phyloP scores from a whole-genome alignment of 2,797 vertebrate species.

The Sebastolobus altivelis region DNA sequence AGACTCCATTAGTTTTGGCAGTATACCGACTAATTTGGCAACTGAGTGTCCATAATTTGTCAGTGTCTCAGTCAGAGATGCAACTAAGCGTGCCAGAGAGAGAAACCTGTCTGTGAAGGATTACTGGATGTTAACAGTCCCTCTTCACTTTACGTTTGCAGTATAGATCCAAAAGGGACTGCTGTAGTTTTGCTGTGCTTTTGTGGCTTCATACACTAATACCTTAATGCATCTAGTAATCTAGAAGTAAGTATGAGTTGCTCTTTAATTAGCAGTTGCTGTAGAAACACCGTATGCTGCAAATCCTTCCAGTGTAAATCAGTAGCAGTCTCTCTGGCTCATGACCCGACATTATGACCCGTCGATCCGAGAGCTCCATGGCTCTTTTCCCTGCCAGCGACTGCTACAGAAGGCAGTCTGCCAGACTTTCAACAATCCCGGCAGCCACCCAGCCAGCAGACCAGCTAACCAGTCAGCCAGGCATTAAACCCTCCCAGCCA shows the following conservation, averaged over 20 bases:
- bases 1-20: not conserved
- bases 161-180: not conserved
- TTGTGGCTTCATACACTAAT: not conserved
- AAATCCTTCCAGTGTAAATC: conserved; percentile 53
- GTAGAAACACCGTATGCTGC: conserved; percentile 6
- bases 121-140: not conserved
- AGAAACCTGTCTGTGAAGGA: not conserved
- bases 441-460: conserved; percentile 24
- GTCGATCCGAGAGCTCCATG: conserved; percentile 44
- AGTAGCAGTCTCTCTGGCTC: conserved; percentile 38
- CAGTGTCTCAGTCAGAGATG: not conserved
- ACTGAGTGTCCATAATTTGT: not conserved
- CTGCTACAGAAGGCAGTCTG: conserved; percentile 49
- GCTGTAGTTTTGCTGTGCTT: not conserved
- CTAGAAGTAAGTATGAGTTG: conserved; percentile 4
- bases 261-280: conserved; percentile 45
- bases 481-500: conserved; percentile 41
- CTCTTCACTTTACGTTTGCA: not conserved
- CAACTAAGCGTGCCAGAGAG: not conserved
- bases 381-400: conserved; percentile 55
- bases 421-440: conserved; percentile 48
- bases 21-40: not conserved
- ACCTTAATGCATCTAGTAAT: conserved; percentile 14
- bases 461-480: conserved; percentile 29
- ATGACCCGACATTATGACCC: conserved; percentile 57